Evolutionary conservation across 2,888 invertebrate genomes (phyloP).

Genomic region (Lasioglossum malachurum): DNA sequence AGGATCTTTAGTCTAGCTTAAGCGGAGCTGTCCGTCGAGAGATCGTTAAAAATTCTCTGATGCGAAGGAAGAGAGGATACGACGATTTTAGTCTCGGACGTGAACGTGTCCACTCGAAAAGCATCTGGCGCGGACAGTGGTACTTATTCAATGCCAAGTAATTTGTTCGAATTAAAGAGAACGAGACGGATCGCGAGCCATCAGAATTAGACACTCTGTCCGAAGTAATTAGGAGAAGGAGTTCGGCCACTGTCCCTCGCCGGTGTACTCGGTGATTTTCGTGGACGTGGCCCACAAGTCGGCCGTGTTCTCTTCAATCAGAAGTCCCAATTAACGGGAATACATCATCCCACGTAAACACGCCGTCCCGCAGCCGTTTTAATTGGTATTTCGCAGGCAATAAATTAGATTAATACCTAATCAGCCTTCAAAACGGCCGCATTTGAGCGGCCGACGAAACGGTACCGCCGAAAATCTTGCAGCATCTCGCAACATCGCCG

Average conservation of each 20-base stretch:
- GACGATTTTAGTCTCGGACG: background rate
- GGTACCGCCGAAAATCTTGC: background rate
- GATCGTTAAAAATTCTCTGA: background rate
- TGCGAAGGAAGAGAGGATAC: background rate
- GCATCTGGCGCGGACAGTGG: conserved; percentile 39
- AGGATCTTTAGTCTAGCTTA: background rate
- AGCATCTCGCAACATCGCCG: background rate
- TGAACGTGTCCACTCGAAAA: background rate
- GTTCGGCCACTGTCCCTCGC: background rate
- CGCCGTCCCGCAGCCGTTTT: background rate
- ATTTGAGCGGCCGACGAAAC: background rate
- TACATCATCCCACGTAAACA: background rate
- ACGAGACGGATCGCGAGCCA: conserved; percentile 43
- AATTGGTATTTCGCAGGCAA: background rate
- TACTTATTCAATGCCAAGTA: conserved; percentile 50
- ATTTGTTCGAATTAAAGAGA: conserved; percentile 54
- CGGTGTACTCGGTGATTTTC: background rate
- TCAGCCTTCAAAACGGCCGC: background rate
- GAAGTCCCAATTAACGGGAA: conserved; percentile 4
- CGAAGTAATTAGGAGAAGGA: conserved; percentile 20
- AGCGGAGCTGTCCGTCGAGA: background rate
- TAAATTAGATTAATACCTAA: conserved; percentile 11
- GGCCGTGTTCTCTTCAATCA: background rate
- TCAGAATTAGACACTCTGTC: conserved; percentile 44
- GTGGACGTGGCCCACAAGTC: background rate